phyloP scores from a whole-genome alignment of 2,113 vertebrate species.

The Cyprinodon brontotheroides region DNA sequence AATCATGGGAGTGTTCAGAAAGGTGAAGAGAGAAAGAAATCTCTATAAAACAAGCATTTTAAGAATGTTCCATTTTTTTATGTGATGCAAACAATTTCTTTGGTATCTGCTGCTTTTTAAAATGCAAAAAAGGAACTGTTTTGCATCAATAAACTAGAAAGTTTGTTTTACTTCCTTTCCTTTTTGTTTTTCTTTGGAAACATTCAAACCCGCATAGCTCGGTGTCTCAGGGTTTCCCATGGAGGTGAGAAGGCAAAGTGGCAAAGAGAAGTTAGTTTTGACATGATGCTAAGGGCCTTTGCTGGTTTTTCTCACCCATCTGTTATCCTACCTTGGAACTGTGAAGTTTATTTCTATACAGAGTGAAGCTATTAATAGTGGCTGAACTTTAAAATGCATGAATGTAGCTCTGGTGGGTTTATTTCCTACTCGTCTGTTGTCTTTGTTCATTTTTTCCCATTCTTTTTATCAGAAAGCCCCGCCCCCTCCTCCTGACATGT shows the following conservation, averaged over 20 bases:
- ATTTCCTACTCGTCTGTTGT: background rate
- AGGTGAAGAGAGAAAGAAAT: background rate
- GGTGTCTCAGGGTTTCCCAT: background rate
- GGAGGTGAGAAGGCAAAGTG: background rate
- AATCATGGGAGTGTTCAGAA: constrained; percentile 12
- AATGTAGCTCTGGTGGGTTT: background rate
- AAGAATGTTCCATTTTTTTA: too few species aligned
- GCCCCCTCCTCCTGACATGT: constrained; percentile 16
- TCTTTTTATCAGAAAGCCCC: constrained; percentile 5
- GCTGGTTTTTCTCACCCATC: background rate
- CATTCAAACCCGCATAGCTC: background rate
- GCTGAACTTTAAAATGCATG: background rate
- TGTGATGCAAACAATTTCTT: background rate
- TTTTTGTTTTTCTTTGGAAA: background rate
- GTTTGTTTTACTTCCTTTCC: background rate
- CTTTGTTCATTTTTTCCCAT: background rate
- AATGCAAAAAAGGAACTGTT: background rate
- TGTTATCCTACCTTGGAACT: background rate
- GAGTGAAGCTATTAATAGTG: background rate
- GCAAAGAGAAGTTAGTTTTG: constrained; percentile 7
- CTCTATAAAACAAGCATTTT: background rate
- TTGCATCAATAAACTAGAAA: background rate
- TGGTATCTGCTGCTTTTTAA: background rate
- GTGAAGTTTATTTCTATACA: background rate
- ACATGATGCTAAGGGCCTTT: fast-evolving